phyloP scores from a whole-genome alignment of 2,888 invertebrate genomes.

The Spilosoma lubricipeda region DNA sequence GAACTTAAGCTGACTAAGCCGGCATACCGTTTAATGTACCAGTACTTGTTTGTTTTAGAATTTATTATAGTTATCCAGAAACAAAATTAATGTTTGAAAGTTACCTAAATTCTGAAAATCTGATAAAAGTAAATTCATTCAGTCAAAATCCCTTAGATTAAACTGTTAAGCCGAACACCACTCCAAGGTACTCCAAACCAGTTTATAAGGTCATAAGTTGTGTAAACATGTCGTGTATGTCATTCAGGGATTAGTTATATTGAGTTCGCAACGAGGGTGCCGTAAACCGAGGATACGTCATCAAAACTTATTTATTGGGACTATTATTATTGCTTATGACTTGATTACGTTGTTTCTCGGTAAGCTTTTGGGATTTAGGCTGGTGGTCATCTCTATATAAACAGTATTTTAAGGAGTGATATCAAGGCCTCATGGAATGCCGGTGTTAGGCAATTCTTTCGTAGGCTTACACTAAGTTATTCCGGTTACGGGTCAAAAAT shows the following conservation, averaged over 20 bases:
- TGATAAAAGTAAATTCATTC: background rate
- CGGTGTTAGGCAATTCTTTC: too few species aligned
- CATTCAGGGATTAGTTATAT: constrained; percentile 46
- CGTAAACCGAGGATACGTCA: constrained; percentile 56
- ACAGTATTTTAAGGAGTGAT: background rate
- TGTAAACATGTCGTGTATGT: constrained; percentile 31
- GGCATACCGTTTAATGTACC: too few species aligned
- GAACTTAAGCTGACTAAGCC: too few species aligned
- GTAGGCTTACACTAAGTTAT: too few species aligned
- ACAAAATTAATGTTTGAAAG: background rate
- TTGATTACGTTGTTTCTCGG: constrained; percentile 42
- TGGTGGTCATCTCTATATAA: background rate
- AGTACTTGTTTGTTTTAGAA: too few species aligned
- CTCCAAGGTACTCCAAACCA: constrained; percentile 12
- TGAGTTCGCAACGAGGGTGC: constrained; percentile 39
- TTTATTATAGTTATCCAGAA: too few species aligned
- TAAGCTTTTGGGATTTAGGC: constrained; percentile 20
- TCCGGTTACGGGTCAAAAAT: too few species aligned
- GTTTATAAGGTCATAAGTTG: constrained; percentile 36
- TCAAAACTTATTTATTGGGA: constrained; percentile 62
- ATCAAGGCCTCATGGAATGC: too few species aligned
- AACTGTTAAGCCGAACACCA: background rate
- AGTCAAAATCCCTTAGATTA: background rate
- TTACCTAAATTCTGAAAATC: background rate
- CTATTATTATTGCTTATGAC: constrained; percentile 53